Conservation (phyloP, 2,797 vertebrate species). For the Steatocranus sp. region DNA sequence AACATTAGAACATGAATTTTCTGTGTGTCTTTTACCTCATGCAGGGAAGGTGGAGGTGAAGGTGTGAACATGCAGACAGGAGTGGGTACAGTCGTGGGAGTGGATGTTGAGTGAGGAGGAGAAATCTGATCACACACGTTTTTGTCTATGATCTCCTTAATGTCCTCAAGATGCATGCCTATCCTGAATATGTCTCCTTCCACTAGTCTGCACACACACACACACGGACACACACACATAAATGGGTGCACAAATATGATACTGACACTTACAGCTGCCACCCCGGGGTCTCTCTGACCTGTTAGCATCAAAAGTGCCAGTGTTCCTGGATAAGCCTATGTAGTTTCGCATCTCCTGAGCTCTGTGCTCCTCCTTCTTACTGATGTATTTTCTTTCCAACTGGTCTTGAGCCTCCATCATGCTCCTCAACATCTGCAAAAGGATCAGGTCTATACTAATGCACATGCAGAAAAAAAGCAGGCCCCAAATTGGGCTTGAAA, state of each 20-base stretch:
- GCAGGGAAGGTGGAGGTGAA: conserved; percentile 44
- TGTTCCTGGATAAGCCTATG: conserved; percentile 66
- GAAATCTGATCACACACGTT: conserved; percentile 59
- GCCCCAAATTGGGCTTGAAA: background rate
- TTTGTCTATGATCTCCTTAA: conserved; percentile 81
- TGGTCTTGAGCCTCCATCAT: conserved; percentile 81
- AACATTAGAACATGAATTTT: background rate
- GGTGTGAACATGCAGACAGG: conserved; percentile 12
- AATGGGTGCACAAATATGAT: background rate
- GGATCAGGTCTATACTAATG: background rate
- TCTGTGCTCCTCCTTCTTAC: conserved; percentile 80
- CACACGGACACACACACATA: background rate
- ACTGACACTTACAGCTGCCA: background rate
- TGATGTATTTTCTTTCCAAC: conserved; percentile 84
- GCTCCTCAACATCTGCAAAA: conserved; percentile 78
- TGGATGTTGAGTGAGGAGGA: conserved; percentile 48
- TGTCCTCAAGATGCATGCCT: conserved; percentile 83
- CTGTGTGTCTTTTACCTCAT: conserved; percentile 70
- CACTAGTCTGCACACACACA: conserved; percentile 69
- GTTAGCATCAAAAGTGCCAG: conserved; percentile 80
- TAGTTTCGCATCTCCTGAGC: conserved; percentile 80
- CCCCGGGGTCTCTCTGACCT: conserved; percentile 47
- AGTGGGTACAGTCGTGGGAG: conserved; percentile 24
- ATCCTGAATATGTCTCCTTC: conserved; percentile 88
- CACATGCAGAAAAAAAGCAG: background rate